Conservation (phyloP, 2,888 invertebrate genomes). For the Scaptomyza reducta region DNA sequence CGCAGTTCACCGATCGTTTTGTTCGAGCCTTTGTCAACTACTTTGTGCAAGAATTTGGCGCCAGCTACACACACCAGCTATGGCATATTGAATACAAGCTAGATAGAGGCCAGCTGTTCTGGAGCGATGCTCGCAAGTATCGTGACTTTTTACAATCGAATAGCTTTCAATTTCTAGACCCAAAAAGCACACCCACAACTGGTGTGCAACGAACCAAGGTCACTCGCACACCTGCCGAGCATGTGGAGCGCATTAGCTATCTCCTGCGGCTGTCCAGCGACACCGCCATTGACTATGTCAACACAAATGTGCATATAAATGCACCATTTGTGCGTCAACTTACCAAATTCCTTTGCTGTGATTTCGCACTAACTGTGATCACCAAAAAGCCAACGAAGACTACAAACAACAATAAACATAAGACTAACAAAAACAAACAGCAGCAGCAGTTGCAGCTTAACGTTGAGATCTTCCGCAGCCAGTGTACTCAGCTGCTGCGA, state of each 20-base stretch:
- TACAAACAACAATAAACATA: conserved; percentile 31
- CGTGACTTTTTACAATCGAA: conserved; percentile 69
- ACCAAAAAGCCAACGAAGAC: conserved; percentile 33
- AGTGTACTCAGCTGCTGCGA: conserved; percentile 78
- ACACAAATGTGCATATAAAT: conserved; percentile 82
- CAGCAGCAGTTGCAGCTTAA: conserved; percentile 58
- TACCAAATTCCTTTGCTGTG: conserved; percentile 82
- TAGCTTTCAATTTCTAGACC: conserved; percentile 75
- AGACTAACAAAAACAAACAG: conserved; percentile 17
- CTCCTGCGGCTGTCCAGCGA: conserved; percentile 73
- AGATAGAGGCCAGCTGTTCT: conserved; percentile 74
- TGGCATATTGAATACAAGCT: conserved; percentile 79
- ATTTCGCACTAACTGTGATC: conserved; percentile 76
- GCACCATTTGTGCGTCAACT: conserved; percentile 76
- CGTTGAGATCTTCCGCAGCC: conserved; percentile 66
- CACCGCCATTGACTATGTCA: conserved; percentile 82
- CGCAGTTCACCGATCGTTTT: conserved; percentile 68
- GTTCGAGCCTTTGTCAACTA: conserved; percentile 74
- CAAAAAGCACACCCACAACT: conserved; percentile 34
- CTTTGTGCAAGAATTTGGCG: conserved; percentile 81
- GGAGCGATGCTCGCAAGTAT: conserved; percentile 64
- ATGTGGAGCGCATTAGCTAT: conserved; percentile 78
- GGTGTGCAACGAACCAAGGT: conserved; percentile 44
- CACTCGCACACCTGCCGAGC: conserved; percentile 56
- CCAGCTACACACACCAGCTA: conserved; percentile 74